A percentile compares a stretch with the other conserved stretches of the same genome.
phyloP scores from a whole-genome alignment of 2,113 vertebrate species.

The Beaufortia kweichowensis region DNA sequence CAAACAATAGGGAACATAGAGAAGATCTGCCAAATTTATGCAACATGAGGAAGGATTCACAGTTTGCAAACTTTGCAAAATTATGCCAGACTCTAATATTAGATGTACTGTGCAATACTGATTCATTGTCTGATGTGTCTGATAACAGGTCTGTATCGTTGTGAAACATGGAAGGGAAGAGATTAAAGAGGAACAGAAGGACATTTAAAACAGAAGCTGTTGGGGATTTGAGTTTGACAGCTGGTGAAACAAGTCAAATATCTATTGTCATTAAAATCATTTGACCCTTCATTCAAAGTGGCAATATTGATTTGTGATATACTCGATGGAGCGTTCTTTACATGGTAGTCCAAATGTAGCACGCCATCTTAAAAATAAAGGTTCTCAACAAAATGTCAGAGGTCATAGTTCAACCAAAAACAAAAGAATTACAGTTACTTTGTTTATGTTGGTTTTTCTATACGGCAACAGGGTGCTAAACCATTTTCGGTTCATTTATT shows the following conservation, averaged over 20 bases:
- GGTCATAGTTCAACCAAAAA: too few species aligned
- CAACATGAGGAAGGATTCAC: not conserved
- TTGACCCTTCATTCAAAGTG: not conserved
- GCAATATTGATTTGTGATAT: not conserved
- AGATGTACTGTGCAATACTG: not conserved
- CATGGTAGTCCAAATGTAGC: not conserved
- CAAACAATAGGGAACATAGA: not conserved
- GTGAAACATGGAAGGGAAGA: not conserved
- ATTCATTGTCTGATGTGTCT: slow-evolving; percentile 19
- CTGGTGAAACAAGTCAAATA: not conserved
- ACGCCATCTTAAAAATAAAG: not conserved
- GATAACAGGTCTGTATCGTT: not conserved
- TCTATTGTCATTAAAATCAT: slow-evolving; percentile 1
- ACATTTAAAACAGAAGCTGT: not conserved
- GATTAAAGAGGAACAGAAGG: slow-evolving; percentile 17
- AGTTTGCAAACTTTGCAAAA: slow-evolving; percentile 26
- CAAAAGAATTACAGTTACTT: too few species aligned
- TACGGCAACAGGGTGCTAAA: too few species aligned
- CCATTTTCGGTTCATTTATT: too few species aligned
- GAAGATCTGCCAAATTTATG: not conserved
- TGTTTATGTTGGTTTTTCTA: too few species aligned
- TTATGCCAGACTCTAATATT: not conserved
- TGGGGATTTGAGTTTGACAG: not conserved
- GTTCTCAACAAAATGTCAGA: not conserved
- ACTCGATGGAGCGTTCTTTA: not conserved